Evolutionary conservation across 2,888 invertebrate genomes (phyloP), one percentile per base, ranked within the genome.

Genomic region (Gasteruption jaculator): DNA sequence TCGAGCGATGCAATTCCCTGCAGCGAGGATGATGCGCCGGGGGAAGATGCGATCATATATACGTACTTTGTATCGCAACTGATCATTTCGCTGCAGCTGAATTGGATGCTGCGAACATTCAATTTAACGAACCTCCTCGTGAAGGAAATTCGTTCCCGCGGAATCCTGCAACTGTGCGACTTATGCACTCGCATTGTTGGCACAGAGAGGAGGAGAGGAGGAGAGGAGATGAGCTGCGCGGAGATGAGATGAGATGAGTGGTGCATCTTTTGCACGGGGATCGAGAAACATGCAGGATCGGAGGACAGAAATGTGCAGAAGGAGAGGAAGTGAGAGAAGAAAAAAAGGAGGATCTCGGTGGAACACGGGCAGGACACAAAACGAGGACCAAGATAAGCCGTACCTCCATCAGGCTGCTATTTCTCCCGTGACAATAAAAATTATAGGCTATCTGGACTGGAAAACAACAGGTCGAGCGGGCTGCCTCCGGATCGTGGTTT

Each of bases 351-450:
- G n/a, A n/a, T n/a, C n/a, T n/a, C n/a, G n/a, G 56, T 49, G 58
- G 60, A 60, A 65, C 64, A 65, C 52, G 61, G 60, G 48, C 48
- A 50, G 59, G 61, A 56, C 53, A 58, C 58, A 63, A 65, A 66
- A 67, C 56, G 60, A 68, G 61, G 57, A 65, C 55, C 57, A 55
- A 65, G 67, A 68, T 65, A 68, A 68, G 63, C 61, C 54, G 58
- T 58, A 62, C 61, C 68, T 72, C 73, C 73, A 73, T 74, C 75
- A 74, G 72, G 71, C 74, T 72, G 75, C 74, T 74, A 74, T 72
- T 73, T 71, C 73, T 73, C 71, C 72, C 75, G 76, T 76, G 76
- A 76, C 76, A 76, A 76, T 76, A 76, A 76, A 76, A 76, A 76
- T 76, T 76, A 76, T 76, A 75, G 76, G 73, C 76, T 74, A 75